phyloP scores from a whole-genome alignment of 1,140 invertebrate genomes.

The Drosophila tristis region DNA sequence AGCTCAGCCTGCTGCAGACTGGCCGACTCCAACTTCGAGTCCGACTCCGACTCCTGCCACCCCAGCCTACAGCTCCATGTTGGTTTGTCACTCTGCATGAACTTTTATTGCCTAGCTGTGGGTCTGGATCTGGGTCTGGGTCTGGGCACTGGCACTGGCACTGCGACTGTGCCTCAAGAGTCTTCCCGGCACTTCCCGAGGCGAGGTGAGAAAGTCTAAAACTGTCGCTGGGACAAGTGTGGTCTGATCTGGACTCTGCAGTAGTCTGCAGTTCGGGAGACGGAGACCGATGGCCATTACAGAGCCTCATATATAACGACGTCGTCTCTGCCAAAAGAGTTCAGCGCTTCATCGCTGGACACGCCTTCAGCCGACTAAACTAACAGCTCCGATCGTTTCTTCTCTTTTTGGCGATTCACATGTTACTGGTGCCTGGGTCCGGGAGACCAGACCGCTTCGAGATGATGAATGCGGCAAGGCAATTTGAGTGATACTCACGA shows the following conservation, averaged over 20 bases:
- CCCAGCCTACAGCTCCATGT: constrained; percentile 8
- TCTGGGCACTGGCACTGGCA: too few species aligned
- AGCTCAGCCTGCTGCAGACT: constrained; percentile 6
- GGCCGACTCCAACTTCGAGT: neutral
- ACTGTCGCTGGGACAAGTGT: constrained; percentile 48
- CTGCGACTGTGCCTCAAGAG: too few species aligned
- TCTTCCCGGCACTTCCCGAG: neutral
- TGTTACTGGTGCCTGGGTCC: constrained; percentile 34
- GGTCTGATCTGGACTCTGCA: too few species aligned
- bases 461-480: constrained; percentile 60
- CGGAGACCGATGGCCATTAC: constrained; percentile 20
- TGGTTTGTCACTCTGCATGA: constrained; percentile 16
- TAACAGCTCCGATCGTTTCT: constrained; percentile 30
- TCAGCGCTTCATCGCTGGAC: constrained; percentile 33
- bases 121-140: neutral
- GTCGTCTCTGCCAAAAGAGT: constrained; percentile 51
- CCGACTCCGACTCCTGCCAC: constrained; percentile 13
- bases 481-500: constrained; percentile 72
- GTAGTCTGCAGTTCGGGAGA: too few species aligned
- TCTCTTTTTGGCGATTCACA: constrained; percentile 18
- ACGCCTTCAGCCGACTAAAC: constrained; percentile 45
- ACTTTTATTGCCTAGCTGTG: constrained; percentile 38
- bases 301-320: constrained; percentile 40
- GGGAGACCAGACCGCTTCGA: neutral
- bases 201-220: constrained; percentile 45